Evolutionary conservation across 1,140 invertebrate genomes (phyloP), one percentile per base, ranked within the genome.

Genomic region (Pseudomyrmex cubaensis): DNA sequence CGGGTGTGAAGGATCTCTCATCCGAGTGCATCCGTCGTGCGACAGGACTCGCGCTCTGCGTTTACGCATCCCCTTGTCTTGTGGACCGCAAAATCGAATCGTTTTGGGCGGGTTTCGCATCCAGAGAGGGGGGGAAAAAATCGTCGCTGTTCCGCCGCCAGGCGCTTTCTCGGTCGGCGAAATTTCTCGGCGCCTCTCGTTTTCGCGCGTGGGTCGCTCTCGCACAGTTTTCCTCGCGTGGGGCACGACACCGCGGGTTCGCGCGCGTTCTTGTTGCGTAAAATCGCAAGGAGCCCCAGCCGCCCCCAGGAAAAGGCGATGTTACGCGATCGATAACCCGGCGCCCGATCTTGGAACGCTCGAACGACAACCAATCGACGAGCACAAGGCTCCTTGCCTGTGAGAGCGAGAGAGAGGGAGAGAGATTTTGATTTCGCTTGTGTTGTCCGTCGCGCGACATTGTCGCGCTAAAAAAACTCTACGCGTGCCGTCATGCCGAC

Each of bases 321-420:
- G 83, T 87, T 70, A 76, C 66, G 76, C 87, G 87, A 88, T 88
- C 87, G 87, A 88, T 88, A 88, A 85, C 67, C 75, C 82, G 46
- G 67, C 83, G 74, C 61, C n/a, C 59, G 66, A 88, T 87, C 87
- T 87, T 69, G 69, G 54, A 64, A 84, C 83, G 25, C 56, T 61
- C 52, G 52, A 10, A 64, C 50, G 62, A 46, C 50, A 20, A 20
- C 25, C 59, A 74, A 17, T 52, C 25, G 48, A 76, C 50, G 25
- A 13, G 8, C 46, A 13, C 12, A 44, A 25, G 17, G 35, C 35
- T 20, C n/a, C n/a, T 10, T 25, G 17, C 10, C 25, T n/a, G 20
- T 17, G 15, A 20, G 61, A 22, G 35, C 35, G 35, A 35, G 35
- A 35, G 35, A 35, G 35, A 35, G 35, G 35, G 35, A 35, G 35